Evolutionary conservation across 92 coral and sea anemone genomes (phyloP).

Genomic region (Micromussa lordhowensis): DNA sequence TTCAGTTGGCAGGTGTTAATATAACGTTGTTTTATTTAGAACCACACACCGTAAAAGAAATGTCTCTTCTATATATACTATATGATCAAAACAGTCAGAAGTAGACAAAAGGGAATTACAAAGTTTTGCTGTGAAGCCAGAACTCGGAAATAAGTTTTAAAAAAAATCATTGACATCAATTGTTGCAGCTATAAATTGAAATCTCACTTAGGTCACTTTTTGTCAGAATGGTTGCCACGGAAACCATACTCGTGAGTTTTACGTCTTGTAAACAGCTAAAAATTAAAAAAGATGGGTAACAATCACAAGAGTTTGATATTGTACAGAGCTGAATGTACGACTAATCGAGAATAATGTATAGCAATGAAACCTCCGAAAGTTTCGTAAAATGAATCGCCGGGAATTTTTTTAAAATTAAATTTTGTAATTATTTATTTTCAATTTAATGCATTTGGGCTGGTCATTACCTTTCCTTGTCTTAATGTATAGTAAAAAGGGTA

Average conservation of each 20-base stretch:
- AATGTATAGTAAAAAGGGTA: no score
- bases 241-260: background rate
- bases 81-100: background rate
- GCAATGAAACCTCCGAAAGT: no score
- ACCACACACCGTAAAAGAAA: background rate
- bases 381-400: no score
- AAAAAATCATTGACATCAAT: background rate
- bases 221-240: background rate
- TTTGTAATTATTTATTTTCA: no score
- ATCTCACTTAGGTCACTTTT: background rate
- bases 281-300: background rate
- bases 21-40: background rate
- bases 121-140: background rate
- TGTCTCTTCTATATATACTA: no score
- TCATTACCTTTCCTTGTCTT: no score
- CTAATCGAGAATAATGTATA: no score
- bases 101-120: background rate
- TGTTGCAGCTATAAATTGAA: background rate
- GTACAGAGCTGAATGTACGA: background rate
- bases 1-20: background rate
- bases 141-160: background rate
- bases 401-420: no score
- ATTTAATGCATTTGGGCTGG: no score
- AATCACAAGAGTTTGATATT: background rate
- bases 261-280: background rate